Base-by-base conservation (phyloP, 2,888 invertebrate species). In the Rugalucina vietnamica region DNA sequence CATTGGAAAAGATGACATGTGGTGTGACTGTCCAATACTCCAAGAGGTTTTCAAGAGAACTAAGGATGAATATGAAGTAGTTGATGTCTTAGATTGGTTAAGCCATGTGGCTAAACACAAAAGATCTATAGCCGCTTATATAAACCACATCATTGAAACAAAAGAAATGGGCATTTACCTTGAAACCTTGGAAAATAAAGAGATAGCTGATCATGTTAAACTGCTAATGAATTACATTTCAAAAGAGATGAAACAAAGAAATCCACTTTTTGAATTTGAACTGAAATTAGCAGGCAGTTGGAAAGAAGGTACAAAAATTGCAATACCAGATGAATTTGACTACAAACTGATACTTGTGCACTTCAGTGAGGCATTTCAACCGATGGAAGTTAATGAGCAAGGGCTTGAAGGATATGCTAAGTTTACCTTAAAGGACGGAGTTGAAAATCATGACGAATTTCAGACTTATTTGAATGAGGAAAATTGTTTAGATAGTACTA, bases 291-390 rank as follows among this genome's bases (percentile, higher is more conserved):
- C 73, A 5, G 73, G 73, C 29, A 73, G 73, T 27, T 73, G 73
- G 73, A 73, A 49, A 43, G 73, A 73, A 29, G 50, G 73, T 49
- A 73, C 73, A n/a, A 73, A 73, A 73, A 32, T 73, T 24, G 39
- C 29, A 29, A 27, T 24, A 14, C 73, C 73, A 27, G 50, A 73
- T 29, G 73, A 73, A 24, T 73, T 73, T 27, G 73, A 73, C 49
- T 73, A 73, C 43, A 73, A 73, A 50, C 49, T 73, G 2, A 73
- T 73, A 27, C 50, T 73, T 1, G 1, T 27, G 8, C 37, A 29
- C 3, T 73, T 73, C 27, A 49, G 29, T 29, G 24, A n/a, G 14
- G 73, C 39, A 49, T 37, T 49, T 36, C 29, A 29, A 24, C 73
- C 73, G 27, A 29, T 12, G 1, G 73, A 73, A 27, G n/a, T 29